Percentiles rank a stretch among this genome's conserved stretches.
phyloP scores from a whole-genome alignment of 2,113 vertebrate genomes.

The Alaudala cheleensis region DNA sequence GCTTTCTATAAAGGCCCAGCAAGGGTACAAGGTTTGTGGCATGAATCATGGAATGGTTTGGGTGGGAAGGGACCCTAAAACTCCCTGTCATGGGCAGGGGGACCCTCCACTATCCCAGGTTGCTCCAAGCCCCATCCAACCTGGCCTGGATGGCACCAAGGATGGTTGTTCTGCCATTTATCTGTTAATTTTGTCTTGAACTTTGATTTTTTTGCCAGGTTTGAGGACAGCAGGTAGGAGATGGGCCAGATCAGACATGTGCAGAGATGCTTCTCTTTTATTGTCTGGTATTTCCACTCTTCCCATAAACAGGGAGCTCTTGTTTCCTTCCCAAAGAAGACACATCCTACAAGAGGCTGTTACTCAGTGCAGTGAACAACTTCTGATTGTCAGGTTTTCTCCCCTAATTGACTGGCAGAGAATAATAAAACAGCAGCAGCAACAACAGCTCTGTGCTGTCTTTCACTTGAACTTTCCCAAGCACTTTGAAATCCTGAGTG shows the following conservation, averaged over 20 bases:
- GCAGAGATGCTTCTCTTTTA: not conserved
- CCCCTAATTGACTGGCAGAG: not conserved
- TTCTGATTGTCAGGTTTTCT: not conserved
- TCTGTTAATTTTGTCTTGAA: not conserved
- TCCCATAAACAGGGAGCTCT: not conserved
- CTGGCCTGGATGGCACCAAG: not conserved
- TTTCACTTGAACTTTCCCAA: constrained; percentile 23
- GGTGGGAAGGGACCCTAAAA: not conserved
- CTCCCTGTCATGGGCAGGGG: not conserved
- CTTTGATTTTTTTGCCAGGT: not conserved
- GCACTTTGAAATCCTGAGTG: not conserved
- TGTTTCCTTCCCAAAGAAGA: not conserved
- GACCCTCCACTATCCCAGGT: not conserved
- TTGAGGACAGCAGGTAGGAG: not conserved
- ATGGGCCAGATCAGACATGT: fast-evolving
- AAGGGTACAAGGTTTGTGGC: not conserved
- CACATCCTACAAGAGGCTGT: not conserved
- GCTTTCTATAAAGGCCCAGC: not conserved
- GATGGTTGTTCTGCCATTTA: not conserved
- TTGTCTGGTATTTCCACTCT: not conserved
- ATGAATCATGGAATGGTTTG: not conserved
- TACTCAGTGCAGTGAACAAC: not conserved
- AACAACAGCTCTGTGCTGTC: not conserved
- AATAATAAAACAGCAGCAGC: not conserved
- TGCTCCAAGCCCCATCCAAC: fast-evolving